Conservation (phyloP, 2,113 vertebrate species). For the Elephas maximus region DNA sequence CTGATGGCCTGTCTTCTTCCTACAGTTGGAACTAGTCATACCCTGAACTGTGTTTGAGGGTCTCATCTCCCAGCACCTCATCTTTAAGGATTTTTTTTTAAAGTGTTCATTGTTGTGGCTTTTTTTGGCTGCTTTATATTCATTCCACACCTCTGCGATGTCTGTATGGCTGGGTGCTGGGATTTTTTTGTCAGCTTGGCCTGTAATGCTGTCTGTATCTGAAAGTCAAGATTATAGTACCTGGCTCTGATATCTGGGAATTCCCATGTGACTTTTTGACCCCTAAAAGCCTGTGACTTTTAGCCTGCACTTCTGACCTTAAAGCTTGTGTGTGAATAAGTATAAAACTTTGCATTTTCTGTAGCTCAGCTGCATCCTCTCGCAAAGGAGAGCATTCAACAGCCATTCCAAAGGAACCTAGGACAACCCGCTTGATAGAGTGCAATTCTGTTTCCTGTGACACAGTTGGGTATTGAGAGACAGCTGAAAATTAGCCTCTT, state of each 20-base stretch:
- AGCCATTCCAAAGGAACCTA: neutral
- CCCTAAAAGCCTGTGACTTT: neutral
- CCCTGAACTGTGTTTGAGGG: neutral
- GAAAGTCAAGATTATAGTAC: slow-evolving; percentile 2
- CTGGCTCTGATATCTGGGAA: neutral
- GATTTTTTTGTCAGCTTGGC: slow-evolving; percentile 20
- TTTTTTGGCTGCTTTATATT: slow-evolving; percentile 16
- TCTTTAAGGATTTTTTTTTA: slow-evolving; percentile 26
- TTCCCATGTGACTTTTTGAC: neutral
- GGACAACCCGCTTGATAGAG: neutral
- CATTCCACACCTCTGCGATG: neutral
- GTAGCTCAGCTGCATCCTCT: neutral
- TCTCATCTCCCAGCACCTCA: neutral
- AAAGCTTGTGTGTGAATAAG: neutral
- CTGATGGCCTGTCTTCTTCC: neutral
- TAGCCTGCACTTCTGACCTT: neutral
- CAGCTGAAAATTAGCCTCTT: neutral
- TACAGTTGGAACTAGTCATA: neutral
- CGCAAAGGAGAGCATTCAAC: neutral
- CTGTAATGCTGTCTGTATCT: neutral
- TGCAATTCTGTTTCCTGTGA: neutral
- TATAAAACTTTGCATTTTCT: neutral
- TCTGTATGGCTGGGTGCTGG: neutral
- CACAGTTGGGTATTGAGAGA: neutral
- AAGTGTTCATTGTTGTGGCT: neutral